phyloP scores from a whole-genome alignment of 2,888 invertebrate genomes.

The Nasonovia ribisnigri region DNA sequence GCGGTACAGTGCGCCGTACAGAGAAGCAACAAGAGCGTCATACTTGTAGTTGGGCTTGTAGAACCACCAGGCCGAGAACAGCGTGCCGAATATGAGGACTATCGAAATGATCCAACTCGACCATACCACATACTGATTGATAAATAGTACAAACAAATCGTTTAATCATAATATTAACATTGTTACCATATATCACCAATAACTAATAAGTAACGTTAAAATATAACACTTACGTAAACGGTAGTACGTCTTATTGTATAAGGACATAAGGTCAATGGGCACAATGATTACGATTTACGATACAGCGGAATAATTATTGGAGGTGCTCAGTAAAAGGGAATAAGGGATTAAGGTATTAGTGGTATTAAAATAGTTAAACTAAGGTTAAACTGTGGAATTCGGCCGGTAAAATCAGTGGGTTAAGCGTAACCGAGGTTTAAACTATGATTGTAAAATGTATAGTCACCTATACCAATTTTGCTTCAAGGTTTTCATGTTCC shows the following conservation, averaged over 20 bases:
- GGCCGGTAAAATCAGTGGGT: no score
- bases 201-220: not conserved
- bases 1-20: constrained; percentile 70
- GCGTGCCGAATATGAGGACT: constrained; percentile 63
- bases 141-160: not conserved
- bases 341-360: no score
- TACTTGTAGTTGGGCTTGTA: constrained; percentile 69
- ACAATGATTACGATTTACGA: no score
- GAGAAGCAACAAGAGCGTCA: constrained; percentile 68
- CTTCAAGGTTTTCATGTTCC: not conserved
- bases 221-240: not conserved
- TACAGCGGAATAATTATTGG: not conserved
- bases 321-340: not conserved
- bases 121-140: constrained; percentile 57
- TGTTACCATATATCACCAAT: not conserved
- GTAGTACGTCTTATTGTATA: not conserved
- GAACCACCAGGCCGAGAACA: constrained; percentile 69
- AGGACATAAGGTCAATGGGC: no score
- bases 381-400: no score
- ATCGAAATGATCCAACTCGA: constrained; percentile 40
- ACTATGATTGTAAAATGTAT: no score
- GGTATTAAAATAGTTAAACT: no score
- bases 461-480: not conserved
- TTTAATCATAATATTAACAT: not conserved
- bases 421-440: no score